phyloP scores from a whole-genome alignment of 2,888 invertebrate genomes.

The Tenthredo livida region DNA sequence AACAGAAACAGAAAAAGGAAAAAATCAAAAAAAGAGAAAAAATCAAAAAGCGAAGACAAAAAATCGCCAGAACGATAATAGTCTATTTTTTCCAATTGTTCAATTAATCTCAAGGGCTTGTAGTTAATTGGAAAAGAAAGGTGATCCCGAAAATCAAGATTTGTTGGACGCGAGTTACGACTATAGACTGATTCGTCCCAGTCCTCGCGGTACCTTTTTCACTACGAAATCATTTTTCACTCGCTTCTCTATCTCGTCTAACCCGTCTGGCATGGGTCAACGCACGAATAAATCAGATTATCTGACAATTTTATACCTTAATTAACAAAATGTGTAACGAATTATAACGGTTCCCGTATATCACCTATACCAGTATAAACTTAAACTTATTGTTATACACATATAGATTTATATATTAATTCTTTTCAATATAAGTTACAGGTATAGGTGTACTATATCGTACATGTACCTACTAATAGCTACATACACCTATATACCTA shows the following conservation, averaged over 20 bases:
- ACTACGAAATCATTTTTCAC: conserved; percentile 16
- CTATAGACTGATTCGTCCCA: conserved; percentile 25
- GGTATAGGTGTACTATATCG: too few species aligned
- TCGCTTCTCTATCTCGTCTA: conserved; percentile 21
- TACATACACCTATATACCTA: too few species aligned
- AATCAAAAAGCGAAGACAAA: background rate
- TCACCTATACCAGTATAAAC: background rate
- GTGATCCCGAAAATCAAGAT: conserved; percentile 22
- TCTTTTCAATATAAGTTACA: background rate
- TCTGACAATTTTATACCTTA: conserved; percentile 17
- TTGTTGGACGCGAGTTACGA: conserved; percentile 28
- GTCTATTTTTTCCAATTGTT: conserved; percentile 19
- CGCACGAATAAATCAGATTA: conserved; percentile 17
- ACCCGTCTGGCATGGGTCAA: conserved; percentile 3
- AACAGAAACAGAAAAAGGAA: background rate
- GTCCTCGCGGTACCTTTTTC: conserved; percentile 11
- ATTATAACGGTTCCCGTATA: conserved; percentile 4
- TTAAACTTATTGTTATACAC: background rate
- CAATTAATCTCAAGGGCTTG: conserved; percentile 1
- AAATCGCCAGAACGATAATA: background rate
- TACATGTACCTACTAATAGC: too few species aligned
- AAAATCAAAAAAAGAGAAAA: background rate
- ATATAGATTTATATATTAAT: background rate
- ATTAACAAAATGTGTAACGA: conserved; percentile 9
- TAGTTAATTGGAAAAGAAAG: conserved; percentile 38